Percentiles rank a stretch among this genome's conserved stretches.
Evolutionary conservation across 2,797 vertebrate species (phyloP).

Genomic region (Rousettus madagascariensis): DNA sequence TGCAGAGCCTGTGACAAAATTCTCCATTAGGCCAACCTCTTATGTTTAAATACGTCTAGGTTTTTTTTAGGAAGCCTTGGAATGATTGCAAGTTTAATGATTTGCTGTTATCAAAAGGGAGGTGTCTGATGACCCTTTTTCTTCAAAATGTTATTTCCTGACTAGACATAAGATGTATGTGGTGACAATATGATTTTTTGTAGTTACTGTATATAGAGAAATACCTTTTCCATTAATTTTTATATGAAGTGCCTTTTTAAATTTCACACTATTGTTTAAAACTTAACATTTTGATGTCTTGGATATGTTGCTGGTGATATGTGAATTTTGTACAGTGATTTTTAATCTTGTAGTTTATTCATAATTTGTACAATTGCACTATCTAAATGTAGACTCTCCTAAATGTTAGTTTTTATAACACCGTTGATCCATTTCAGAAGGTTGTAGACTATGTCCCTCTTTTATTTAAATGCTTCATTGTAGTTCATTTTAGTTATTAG

Average conservation of each 20-base stretch:
- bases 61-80: constrained; percentile 50
- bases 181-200: constrained; percentile 52
- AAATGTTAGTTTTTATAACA: constrained; percentile 64
- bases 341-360: constrained; percentile 57
- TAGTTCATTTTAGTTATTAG: constrained; percentile 48
- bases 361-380: constrained; percentile 73
- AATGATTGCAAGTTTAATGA: constrained; percentile 44
- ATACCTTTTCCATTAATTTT: constrained; percentile 65
- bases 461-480: constrained; percentile 61
- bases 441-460: constrained; percentile 39
- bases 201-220: constrained; percentile 59
- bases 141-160: constrained; percentile 63
- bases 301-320: constrained; percentile 60
- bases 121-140: constrained; percentile 51
- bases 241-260: constrained; percentile 78
- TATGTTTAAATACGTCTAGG: background rate
- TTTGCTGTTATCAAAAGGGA: constrained; percentile 57
- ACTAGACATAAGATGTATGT: constrained; percentile 59
- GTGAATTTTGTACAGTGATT: constrained; percentile 55
- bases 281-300: constrained; percentile 62
- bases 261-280: constrained; percentile 70
- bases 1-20: constrained; percentile 15
- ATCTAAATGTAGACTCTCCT: constrained; percentile 69
- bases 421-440: constrained; percentile 70
- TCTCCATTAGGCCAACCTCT: constrained; percentile 31